Percentiles rank a stretch among this genome's conserved stretches.
Conservation (phyloP, 53 echinoderm and acorn worm genomes). For the Astropecten irregularis region DNA sequence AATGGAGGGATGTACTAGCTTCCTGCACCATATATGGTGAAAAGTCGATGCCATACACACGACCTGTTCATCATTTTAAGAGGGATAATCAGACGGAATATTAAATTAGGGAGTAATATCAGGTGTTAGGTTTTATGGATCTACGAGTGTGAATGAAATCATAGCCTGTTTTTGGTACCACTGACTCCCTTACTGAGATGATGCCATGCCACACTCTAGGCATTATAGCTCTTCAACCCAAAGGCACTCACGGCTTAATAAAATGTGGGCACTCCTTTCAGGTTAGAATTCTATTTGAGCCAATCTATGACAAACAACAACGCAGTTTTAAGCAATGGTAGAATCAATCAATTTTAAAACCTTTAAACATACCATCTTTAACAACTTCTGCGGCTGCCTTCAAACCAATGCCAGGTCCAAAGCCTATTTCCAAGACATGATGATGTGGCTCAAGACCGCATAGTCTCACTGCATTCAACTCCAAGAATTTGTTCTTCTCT, state of each 20-base stretch:
- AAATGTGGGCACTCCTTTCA: too few relatives aligned
- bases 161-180: too few relatives aligned
- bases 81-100: not conserved
- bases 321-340: too few relatives aligned
- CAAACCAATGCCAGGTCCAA: slow-evolving; percentile 89
- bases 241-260: too few relatives aligned
- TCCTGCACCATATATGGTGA: slow-evolving; percentile 77
- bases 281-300: too few relatives aligned
- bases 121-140: too few relatives aligned
- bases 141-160: too few relatives aligned
- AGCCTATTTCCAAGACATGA: slow-evolving; percentile 86
- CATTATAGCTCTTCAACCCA: too few relatives aligned
- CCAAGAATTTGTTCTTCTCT: slow-evolving; percentile 35
- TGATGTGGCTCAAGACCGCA: slow-evolving; percentile 71
- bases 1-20: slow-evolving; percentile 45
- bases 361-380: slow-evolving; percentile 61
- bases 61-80: slow-evolving; percentile 48
- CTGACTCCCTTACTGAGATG: too few relatives aligned
- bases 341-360: too few relatives aligned
- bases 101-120: not conserved
- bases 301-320: too few relatives aligned
- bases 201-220: too few relatives aligned
- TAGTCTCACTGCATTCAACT: slow-evolving; percentile 63
- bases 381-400: slow-evolving; percentile 68
- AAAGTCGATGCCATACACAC: slow-evolving; percentile 81